phyloP scores from a whole-genome alignment of 2,113 vertebrate genomes.

The Elachura formosa region DNA sequence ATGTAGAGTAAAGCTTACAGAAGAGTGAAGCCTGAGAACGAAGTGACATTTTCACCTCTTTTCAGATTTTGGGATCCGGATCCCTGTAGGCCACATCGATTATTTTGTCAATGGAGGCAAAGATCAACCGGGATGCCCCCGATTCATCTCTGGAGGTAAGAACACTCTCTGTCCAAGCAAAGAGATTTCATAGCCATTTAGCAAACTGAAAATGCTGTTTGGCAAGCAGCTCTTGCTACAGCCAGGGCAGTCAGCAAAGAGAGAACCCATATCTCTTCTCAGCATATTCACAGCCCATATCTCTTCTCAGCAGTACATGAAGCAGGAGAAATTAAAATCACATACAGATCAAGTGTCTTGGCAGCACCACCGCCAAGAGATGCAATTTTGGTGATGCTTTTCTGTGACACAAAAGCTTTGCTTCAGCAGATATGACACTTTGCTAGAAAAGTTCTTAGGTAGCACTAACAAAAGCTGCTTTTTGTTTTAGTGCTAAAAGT shows the following conservation, averaged over 20 bases:
- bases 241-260: not conserved
- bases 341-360: not conserved
- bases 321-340: not conserved
- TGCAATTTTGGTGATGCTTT: not conserved
- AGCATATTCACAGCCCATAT: not conserved
- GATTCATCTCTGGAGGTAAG: conserved; percentile 67
- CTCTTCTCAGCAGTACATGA: not conserved
- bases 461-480: not conserved
- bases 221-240: not conserved
- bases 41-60: not conserved
- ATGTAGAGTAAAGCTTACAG: not conserved
- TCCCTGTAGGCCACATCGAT: conserved; percentile 92
- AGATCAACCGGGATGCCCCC: conserved; percentile 88
- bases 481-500: not conserved
- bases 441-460: not conserved
- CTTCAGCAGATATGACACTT: not conserved
- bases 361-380: not conserved
- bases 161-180: not conserved
- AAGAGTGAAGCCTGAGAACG: not conserved
- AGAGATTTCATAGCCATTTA: not conserved
- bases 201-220: not conserved
- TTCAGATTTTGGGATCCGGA: conserved; percentile 92
- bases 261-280: not conserved
- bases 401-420: not conserved
- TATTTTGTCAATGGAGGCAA: conserved; percentile 92